These are phyloP conservation scores for Liposcelis brunnea DNA, from an alignment of 2,888 invertebrate species.

Conservation along the genomic window DNA sequence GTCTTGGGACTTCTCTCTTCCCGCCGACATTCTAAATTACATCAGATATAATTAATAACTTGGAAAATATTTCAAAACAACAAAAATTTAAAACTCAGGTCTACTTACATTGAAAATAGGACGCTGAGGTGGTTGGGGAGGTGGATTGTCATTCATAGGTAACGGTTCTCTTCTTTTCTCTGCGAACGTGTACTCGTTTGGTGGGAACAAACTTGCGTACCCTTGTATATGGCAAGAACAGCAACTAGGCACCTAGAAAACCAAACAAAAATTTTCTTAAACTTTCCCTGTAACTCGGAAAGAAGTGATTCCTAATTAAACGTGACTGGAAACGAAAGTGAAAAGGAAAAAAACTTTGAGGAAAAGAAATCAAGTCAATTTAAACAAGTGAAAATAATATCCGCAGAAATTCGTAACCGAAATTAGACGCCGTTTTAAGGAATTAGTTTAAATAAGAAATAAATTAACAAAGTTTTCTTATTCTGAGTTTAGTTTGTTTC, in stretches of 20 bases:
- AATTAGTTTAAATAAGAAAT: neutral
- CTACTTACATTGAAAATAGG: too few relatives aligned
- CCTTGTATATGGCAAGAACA: slow-evolving; percentile 70
- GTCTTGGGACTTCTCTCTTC: slow-evolving; percentile 4
- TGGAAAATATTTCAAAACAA: neutral
- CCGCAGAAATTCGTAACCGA: neutral
- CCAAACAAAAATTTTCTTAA: neutral
- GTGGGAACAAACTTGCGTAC: slow-evolving; percentile 29
- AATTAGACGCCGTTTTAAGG: neutral
- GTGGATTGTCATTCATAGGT: too few relatives aligned
- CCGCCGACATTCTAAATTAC: slow-evolving; percentile 1
- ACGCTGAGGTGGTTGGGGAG: too few relatives aligned
- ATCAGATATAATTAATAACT: neutral
- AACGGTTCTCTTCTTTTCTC: slow-evolving; percentile 2
- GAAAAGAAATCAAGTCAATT: neutral
- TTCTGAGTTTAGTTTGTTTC: neutral
- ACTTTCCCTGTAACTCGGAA: too few relatives aligned
- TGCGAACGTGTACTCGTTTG: slow-evolving; percentile 7
- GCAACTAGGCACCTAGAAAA: slow-evolving; percentile 50
- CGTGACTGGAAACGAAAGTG: neutral
- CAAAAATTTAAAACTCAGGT: neutral
- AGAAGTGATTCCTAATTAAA: neutral
- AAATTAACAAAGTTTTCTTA: slow-evolving; percentile 2
- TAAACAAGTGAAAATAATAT: neutral
- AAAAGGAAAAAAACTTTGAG: neutral